phyloP scores from a whole-genome alignment of 1,140 invertebrate species.

The Bombus pyrosoma region DNA sequence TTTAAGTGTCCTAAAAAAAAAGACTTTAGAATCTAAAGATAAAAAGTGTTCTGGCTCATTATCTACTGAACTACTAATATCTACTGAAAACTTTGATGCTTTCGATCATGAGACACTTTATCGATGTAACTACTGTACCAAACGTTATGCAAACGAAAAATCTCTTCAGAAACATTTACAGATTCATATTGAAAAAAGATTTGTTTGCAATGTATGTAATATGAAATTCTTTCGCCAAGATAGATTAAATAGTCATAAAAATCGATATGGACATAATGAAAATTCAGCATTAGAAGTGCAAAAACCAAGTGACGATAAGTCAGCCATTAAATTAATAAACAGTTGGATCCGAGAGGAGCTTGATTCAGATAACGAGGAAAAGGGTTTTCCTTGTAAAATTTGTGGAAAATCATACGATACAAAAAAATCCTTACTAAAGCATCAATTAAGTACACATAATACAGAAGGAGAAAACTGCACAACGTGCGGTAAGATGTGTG shows the following conservation, averaged over 20 bases:
- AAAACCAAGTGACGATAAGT: conserved; percentile 71
- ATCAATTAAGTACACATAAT: conserved; percentile 65
- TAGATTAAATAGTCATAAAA: conserved; percentile 67
- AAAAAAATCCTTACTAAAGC: conserved; percentile 73
- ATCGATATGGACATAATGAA: conserved; percentile 65
- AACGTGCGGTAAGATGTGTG: conserved; percentile 54
- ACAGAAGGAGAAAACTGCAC: conserved; percentile 30
- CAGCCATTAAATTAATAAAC: conserved; percentile 74
- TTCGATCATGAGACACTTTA: conserved; percentile 28
- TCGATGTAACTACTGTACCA: conserved; percentile 63
- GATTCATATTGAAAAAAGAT: conserved; percentile 64
- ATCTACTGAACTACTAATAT: conserved; percentile 17
- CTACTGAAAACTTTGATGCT: conserved; percentile 20
- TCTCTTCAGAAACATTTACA: conserved; percentile 62
- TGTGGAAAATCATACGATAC: conserved; percentile 76
- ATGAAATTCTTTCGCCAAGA: conserved; percentile 73
- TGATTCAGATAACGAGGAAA: conserved; percentile 74
- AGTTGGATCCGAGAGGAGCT: conserved; percentile 76
- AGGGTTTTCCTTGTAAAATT: conserved; percentile 70
- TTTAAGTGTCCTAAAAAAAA: background rate
- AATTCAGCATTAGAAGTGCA: conserved; percentile 59
- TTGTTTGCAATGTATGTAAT: conserved; percentile 69
- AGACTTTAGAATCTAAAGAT: background rate
- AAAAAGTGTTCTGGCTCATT: background rate
- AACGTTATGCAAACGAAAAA: conserved; percentile 54